Evolutionary conservation across 2,113 vertebrate species (phyloP).

Genomic region (Cavia porcellus): DNA sequence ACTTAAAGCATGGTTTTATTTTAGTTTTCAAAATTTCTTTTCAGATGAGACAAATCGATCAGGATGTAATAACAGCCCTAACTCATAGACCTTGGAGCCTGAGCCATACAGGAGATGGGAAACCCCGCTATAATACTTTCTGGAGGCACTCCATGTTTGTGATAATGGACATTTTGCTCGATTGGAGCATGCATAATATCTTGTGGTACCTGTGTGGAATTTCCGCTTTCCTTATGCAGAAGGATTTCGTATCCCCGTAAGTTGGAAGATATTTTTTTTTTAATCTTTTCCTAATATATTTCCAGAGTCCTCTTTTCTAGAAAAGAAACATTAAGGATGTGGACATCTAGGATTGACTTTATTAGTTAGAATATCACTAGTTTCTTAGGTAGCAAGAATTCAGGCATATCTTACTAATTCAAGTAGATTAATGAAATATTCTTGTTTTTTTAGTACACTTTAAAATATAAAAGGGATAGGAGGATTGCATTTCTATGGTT

Average conservation of each 20-base stretch:
- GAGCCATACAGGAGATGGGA: slow-evolving; percentile 92
- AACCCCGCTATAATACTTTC: slow-evolving; percentile 85
- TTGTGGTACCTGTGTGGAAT: slow-evolving; percentile 95
- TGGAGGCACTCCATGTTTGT: slow-evolving; percentile 92
- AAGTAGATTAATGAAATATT: background rate
- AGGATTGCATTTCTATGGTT: background rate
- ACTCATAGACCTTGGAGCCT: slow-evolving; percentile 96
- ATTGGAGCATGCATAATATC: slow-evolving; percentile 95
- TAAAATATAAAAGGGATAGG: background rate
- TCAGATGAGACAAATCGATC: slow-evolving; percentile 96
- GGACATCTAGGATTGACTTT: background rate
- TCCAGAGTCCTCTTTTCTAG: slow-evolving; percentile 17
- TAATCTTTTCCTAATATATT: slow-evolving; percentile 15
- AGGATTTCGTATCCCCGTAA: slow-evolving; percentile 95
- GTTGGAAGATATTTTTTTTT: slow-evolving; percentile 78
- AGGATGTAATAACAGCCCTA: slow-evolving; percentile 94
- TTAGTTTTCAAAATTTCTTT: slow-evolving; percentile 62
- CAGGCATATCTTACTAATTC: background rate
- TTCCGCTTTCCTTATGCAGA: slow-evolving; percentile 96
- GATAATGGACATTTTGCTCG: slow-evolving; percentile 92
- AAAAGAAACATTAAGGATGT: background rate
- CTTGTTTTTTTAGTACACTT: background rate
- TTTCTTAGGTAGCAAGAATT: slow-evolving; percentile 16
- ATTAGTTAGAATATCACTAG: background rate
- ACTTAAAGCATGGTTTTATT: background rate